phyloP scores from a whole-genome alignment of 1,140 invertebrate species.

The Marisa cornuarietis region DNA sequence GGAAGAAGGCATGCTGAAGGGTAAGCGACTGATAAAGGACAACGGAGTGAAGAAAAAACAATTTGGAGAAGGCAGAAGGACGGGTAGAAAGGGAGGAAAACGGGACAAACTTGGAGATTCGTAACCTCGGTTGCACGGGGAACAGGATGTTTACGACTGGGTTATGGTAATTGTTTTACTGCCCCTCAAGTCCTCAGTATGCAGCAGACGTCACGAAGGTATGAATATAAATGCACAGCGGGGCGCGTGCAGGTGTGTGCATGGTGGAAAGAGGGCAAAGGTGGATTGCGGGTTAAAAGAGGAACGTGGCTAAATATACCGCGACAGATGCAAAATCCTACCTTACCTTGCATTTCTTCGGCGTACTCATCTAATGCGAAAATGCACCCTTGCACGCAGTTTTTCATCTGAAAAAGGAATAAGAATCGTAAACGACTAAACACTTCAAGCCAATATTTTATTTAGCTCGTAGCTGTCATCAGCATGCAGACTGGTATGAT shows the following conservation, averaged over 20 bases:
- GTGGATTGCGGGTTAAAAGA: too few relatives aligned
- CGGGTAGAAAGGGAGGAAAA: not conserved
- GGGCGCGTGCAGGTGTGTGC: too few relatives aligned
- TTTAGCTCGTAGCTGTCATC: not conserved
- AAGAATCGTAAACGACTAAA: conserved; percentile 3
- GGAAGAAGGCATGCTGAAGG: not conserved
- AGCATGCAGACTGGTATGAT: too few relatives aligned
- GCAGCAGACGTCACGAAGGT: too few relatives aligned
- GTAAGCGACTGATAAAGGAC: not conserved
- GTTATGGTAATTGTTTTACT: too few relatives aligned
- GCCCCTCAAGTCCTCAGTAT: too few relatives aligned
- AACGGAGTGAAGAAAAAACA: not conserved
- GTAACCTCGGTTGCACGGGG: too few relatives aligned
- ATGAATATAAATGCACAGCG: too few relatives aligned
- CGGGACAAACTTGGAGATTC: not conserved
- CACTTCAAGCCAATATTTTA: not conserved
- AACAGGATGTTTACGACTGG: too few relatives aligned
- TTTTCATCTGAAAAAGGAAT: conserved; percentile 72
- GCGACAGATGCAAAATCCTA: too few relatives aligned
- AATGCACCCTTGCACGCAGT: conserved; percentile 83
- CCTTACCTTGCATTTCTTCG: conserved; percentile 76
- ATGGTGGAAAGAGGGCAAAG: too few relatives aligned
- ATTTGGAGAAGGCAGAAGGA: not conserved
- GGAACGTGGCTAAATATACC: too few relatives aligned
- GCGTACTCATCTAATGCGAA: conserved; percentile 79